Percentiles rank a stretch among this genome's conserved stretches.
These are phyloP conservation scores for Acanthosepion esculentum DNA, from an alignment of 2,888 invertebrate genomes.

Conservation along the genomic window DNA sequence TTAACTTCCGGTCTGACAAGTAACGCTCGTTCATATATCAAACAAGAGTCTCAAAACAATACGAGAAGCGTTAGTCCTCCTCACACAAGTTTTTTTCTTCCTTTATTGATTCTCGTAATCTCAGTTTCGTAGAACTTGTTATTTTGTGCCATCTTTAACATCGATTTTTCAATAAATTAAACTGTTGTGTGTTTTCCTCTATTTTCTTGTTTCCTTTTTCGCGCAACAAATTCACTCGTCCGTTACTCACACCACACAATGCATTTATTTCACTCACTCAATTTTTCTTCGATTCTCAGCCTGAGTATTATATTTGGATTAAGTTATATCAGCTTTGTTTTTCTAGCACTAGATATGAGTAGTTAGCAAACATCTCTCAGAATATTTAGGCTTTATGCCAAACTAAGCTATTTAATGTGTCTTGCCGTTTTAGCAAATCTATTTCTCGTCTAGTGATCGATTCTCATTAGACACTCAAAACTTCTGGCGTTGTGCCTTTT, in stretches of 20 bases:
- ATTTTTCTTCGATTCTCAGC: neutral
- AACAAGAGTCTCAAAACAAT: neutral
- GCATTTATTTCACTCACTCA: neutral
- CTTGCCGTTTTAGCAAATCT: too few relatives aligned
- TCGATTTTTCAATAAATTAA: slow-evolving; percentile 3
- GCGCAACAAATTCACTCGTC: neutral
- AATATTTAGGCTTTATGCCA: too few relatives aligned
- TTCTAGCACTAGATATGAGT: too few relatives aligned
- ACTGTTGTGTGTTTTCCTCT: neutral
- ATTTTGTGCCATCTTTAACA: neutral
- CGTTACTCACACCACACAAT: neutral
- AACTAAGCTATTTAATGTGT: too few relatives aligned
- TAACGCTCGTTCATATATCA: neutral
- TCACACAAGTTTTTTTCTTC: neutral
- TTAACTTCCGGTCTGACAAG: slow-evolving; percentile 17
- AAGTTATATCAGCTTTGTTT: too few relatives aligned
- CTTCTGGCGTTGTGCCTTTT: too few relatives aligned
- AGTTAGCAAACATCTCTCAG: too few relatives aligned
- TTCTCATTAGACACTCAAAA: too few relatives aligned
- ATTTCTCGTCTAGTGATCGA: too few relatives aligned
- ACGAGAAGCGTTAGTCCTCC: neutral
- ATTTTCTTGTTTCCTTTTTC: neutral
- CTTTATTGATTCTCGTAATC: neutral
- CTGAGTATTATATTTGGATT: too few relatives aligned
- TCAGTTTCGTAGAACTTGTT: neutral